A percentile compares a stretch with the other conserved stretches of the same genome.
Evolutionary conservation across 2,888 invertebrate species (phyloP).

Genomic region (Spodoptera littoralis): DNA sequence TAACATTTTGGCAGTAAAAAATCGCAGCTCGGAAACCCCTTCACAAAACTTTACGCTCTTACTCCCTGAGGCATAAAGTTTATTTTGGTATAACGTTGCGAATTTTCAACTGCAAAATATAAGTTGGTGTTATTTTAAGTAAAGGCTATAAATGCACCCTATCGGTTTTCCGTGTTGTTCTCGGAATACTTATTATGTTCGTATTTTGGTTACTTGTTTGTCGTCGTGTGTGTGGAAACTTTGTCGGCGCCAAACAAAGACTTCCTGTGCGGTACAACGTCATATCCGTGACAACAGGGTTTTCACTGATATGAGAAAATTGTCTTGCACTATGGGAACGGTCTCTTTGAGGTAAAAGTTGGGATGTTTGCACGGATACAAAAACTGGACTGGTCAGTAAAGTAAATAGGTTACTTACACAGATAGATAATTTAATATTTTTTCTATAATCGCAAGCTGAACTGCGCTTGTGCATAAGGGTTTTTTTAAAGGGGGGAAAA

Average conservation of each 20-base stretch:
- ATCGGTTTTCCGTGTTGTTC: conserved; percentile 82
- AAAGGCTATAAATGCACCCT: conserved; percentile 77
- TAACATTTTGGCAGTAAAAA: conserved; percentile 60
- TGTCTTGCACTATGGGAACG: conserved; percentile 16
- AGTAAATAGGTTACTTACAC: too few species aligned
- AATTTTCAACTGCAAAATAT: conserved; percentile 30
- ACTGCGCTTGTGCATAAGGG: too few species aligned
- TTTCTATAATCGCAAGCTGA: too few species aligned
- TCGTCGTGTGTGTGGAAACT: conserved; percentile 67
- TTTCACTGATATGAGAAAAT: conserved; percentile 52
- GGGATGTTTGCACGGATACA: too few species aligned
- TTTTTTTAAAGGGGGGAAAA: too few species aligned
- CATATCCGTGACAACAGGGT: conserved; percentile 51
- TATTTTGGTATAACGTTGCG: conserved; percentile 33
- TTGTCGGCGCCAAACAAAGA: conserved; percentile 79
- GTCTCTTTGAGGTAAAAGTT: conserved; percentile 4
- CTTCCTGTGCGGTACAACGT: conserved; percentile 74
- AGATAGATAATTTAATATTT: too few species aligned
- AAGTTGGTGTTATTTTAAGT: conserved; percentile 57
- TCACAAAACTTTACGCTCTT: conserved; percentile 6
- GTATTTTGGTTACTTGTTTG: conserved; percentile 74
- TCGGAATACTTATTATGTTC: conserved; percentile 75
- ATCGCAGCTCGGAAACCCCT: conserved; percentile 9
- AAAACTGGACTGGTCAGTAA: too few species aligned
- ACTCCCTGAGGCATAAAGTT: conserved; percentile 30